Percentiles rank a stretch among this genome's conserved stretches.
Evolutionary conservation across 2,888 invertebrate genomes (phyloP).

Genomic region (Epiperipatus broadwayi): DNA sequence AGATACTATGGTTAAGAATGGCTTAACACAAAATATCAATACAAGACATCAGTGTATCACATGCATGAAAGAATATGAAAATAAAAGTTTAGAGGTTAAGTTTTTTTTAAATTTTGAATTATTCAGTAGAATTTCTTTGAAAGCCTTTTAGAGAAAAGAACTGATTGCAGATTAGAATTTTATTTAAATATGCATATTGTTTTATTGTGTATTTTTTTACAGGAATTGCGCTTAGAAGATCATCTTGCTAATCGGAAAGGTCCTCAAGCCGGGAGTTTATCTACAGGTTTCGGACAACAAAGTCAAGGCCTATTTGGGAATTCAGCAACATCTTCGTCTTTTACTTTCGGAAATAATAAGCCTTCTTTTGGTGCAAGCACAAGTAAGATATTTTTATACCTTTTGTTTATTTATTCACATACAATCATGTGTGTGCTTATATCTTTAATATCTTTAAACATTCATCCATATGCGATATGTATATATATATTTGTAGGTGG

Average conservation of each 20-base stretch:
- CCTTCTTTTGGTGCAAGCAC: constrained; percentile 20
- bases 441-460: too few species aligned
- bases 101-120: neutral
- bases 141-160: neutral
- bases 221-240: constrained; percentile 77
- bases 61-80: constrained; percentile 95
- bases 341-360: constrained; percentile 15
- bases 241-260: constrained; percentile 78
- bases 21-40: constrained; percentile 53
- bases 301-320: constrained; percentile 15
- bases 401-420: too few species aligned
- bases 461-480: neutral
- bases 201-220: constrained; percentile 15
- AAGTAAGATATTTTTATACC: too few species aligned
- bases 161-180: neutral
- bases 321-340: constrained; percentile 15
- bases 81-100: constrained; percentile 59
- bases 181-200: constrained; percentile 8
- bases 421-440: too few species aligned
- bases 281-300: constrained; percentile 6
- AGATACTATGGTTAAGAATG: constrained; percentile 76
- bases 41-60: constrained; percentile 93
- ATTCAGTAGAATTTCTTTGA: neutral
- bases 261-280: constrained; percentile 22
- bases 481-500: neutral